These are phyloP conservation scores for Toxotes jaculatrix DNA, from an alignment of 2,113 vertebrate genomes.

Conservation along the genomic window DNA sequence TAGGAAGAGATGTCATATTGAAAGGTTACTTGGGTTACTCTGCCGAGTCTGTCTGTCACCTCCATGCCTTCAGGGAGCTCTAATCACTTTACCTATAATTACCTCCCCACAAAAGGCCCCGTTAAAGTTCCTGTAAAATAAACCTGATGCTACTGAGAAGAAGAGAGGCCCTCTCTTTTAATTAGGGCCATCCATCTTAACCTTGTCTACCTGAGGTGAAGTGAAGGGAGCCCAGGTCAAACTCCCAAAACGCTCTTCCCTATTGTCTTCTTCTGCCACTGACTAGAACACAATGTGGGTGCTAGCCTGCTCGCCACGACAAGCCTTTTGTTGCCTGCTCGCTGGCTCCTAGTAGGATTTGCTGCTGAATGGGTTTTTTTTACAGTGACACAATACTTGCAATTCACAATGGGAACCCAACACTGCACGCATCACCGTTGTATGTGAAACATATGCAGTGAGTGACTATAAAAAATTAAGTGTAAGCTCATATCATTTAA, in stretches of 20 bases:
- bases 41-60: constrained; percentile 87
- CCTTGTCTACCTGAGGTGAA: constrained; percentile 87
- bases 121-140: constrained; percentile 89
- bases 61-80: constrained; percentile 84
- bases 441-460: constrained; percentile 82
- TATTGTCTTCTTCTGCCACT: constrained; percentile 69
- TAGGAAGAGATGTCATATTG: constrained; percentile 83
- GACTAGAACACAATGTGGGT: constrained; percentile 71
- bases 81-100: constrained; percentile 89
- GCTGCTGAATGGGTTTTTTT: constrained; percentile 80
- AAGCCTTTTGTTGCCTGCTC: constrained; percentile 74
- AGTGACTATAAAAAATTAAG: constrained; percentile 85
- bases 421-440: constrained; percentile 80
- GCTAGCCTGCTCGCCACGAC: constrained; percentile 69
- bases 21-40: constrained; percentile 88
- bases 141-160: constrained; percentile 84
- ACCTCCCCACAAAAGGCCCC: constrained; percentile 84
- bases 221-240: constrained; percentile 84
- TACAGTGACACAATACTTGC: constrained; percentile 85
- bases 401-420: constrained; percentile 86
- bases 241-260: constrained; percentile 76
- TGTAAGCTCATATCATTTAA: constrained; percentile 83
- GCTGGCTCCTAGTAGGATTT: constrained; percentile 87
- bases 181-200: constrained; percentile 89
- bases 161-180: constrained; percentile 85